A percentile compares a stretch with the other conserved stretches of the same genome.
phyloP scores from a whole-genome alignment of 2,113 vertebrate species.

The Ondatra zibethicus region DNA sequence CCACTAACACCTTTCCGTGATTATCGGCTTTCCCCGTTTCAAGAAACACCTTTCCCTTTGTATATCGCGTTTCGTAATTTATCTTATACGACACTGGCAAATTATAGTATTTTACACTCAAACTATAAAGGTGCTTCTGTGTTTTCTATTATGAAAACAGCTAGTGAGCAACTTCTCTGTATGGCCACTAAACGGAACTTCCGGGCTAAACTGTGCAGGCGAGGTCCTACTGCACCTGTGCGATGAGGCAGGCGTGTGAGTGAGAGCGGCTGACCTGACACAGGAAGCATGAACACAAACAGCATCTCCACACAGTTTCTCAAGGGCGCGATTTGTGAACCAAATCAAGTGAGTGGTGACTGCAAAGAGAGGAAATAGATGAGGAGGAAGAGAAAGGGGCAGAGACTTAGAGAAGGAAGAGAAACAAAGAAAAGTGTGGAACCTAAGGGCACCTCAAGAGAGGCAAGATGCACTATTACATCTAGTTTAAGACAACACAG shows the following conservation, averaged over 20 bases:
- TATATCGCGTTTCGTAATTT: slow-evolving; percentile 77
- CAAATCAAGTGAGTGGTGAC: accelerated
- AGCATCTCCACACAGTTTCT: accelerated
- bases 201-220: slow-evolving; percentile 62
- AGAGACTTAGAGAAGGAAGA: not conserved
- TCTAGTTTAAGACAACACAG: not conserved
- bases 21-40: not conserved
- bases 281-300: not conserved
- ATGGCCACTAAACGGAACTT: slow-evolving; percentile 79
- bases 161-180: slow-evolving; percentile 85
- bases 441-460: accelerated
- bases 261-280: accelerated
- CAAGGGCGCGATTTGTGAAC: not conserved
- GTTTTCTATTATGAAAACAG: slow-evolving; percentile 79
- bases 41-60: slow-evolving; percentile 51
- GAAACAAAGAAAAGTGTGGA: not conserved
- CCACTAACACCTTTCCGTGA: not conserved
- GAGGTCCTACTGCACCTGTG: slow-evolving; percentile 2
- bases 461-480: not conserved
- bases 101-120: slow-evolving; percentile 74
- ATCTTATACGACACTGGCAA: slow-evolving; percentile 75
- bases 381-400: not conserved
- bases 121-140: slow-evolving; percentile 65
- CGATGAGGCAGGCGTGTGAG: not conserved
- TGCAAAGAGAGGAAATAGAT: accelerated